Percentiles rank a stretch among this genome's conserved stretches.
phyloP scores from a whole-genome alignment of 2,797 vertebrate genomes.

The Holocentrus rufus region DNA sequence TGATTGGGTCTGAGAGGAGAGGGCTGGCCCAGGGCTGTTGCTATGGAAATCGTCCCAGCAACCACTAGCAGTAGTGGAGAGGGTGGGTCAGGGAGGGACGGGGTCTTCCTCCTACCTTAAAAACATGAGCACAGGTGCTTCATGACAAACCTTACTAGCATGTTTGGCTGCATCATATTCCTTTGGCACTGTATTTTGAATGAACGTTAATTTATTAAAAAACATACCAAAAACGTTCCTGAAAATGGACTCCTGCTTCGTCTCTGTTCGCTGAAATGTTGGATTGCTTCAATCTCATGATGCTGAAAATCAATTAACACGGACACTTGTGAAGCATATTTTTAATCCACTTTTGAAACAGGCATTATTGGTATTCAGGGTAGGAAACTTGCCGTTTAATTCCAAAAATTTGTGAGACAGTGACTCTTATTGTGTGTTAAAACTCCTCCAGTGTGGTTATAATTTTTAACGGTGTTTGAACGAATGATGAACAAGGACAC shows the following conservation, averaged over 20 bases:
- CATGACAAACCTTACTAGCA: constrained; percentile 92
- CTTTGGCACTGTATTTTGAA: constrained; percentile 99
- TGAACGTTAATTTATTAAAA: constrained; percentile 99
- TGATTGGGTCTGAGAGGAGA: constrained; percentile 81
- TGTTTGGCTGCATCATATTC: constrained; percentile 98
- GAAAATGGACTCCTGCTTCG: constrained; percentile 50
- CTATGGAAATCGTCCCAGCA: constrained; percentile 88
- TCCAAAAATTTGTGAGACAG: too few relatives aligned
- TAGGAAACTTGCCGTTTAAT: too few relatives aligned
- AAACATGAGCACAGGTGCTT: constrained; percentile 94
- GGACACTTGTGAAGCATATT: too few relatives aligned
- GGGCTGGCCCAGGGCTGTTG: constrained; percentile 82
- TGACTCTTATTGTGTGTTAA: too few relatives aligned
- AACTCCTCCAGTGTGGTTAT: too few relatives aligned
- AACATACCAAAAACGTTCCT: constrained; percentile 82
- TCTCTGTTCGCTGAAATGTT: constrained; percentile 15
- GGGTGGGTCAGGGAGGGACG: constrained; percentile 31
- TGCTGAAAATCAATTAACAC: too few relatives aligned
- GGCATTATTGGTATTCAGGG: too few relatives aligned
- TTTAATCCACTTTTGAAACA: too few relatives aligned
- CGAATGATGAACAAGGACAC: too few relatives aligned
- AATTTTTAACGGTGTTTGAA: too few relatives aligned
- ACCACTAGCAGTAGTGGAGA: constrained; percentile 89
- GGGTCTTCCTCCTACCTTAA: constrained; percentile 81
- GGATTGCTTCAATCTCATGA: too few relatives aligned